Evolutionary conservation across 2,888 invertebrate species (phyloP).

Genomic region (Panopea generosa): DNA sequence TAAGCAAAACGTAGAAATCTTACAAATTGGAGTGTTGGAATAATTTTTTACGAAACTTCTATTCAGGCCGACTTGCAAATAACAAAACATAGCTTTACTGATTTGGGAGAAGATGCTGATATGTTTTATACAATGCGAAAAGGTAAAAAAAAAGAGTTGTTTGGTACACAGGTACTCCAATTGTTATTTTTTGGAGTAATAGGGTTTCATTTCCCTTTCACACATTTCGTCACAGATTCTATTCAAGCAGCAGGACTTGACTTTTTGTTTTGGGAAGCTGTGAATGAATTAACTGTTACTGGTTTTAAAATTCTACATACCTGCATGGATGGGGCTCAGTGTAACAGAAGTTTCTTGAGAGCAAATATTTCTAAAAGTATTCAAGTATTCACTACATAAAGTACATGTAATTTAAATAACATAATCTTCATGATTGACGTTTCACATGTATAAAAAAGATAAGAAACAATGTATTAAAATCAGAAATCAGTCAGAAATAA

Average conservation of each 20-base stretch:
- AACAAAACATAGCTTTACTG: constrained; percentile 20
- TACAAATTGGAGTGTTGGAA: constrained; percentile 16
- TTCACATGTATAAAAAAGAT: no score
- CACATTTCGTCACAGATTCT: constrained; percentile 41
- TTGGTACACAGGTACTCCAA: constrained; percentile 33
- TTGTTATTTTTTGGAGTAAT: constrained; percentile 43
- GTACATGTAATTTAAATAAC: no score
- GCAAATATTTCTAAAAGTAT: no score
- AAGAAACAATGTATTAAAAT: no score
- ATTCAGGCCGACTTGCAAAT: constrained; percentile 35
- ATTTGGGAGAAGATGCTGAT: constrained; percentile 7
- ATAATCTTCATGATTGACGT: no score
- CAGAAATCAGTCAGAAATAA: no score
- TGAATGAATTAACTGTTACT: constrained; percentile 32
- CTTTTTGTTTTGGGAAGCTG: constrained; percentile 48
- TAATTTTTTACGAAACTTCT: constrained; percentile 37
- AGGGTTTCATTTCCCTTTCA: constrained; percentile 52
- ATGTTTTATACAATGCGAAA: neutral
- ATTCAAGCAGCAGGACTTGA: constrained; percentile 36
- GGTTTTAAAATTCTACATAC: constrained; percentile 31
- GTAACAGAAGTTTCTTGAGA: constrained; percentile 37
- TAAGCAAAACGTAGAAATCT: constrained; percentile 26
- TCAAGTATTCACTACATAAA: no score
- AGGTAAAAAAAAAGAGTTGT: constrained; percentile 6
- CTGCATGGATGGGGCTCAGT: no score